Conservation (phyloP, 2,113 vertebrate species). For the Donacobius atricapilla region DNA sequence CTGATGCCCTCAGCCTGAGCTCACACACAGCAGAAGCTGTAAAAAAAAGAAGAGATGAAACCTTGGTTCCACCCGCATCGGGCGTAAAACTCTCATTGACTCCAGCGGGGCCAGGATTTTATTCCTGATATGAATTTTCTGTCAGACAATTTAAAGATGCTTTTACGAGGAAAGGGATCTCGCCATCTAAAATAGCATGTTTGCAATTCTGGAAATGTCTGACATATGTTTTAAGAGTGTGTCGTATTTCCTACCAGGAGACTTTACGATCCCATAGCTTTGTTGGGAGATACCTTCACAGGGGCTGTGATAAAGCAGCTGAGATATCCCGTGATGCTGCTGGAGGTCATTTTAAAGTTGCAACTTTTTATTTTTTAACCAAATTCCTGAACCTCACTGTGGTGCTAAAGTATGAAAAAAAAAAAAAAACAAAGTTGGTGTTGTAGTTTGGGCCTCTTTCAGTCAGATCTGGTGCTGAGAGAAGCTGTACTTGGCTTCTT, state of each 20-base stretch:
- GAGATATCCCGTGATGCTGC: background rate
- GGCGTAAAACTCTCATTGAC: constrained; percentile 20
- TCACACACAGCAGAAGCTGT: background rate
- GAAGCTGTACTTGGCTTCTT: background rate
- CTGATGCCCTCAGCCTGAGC: background rate
- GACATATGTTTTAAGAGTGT: constrained; percentile 60
- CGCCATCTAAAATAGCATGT: constrained; percentile 22
- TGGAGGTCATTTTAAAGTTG: constrained; percentile 57
- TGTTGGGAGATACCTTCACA: background rate
- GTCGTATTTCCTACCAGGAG: constrained; percentile 45
- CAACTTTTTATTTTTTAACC: background rate
- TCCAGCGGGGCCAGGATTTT: background rate
- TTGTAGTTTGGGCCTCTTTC: background rate
- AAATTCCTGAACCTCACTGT: background rate
- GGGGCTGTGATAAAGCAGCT: constrained; percentile 14
- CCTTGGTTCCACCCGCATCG: background rate
- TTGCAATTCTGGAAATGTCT: constrained; percentile 47
- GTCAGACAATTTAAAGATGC: constrained; percentile 48
- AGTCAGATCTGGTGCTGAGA: background rate
- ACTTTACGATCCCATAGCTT: background rate
- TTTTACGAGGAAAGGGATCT: constrained; percentile 46
- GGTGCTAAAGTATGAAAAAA: background rate
- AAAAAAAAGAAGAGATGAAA: background rate
- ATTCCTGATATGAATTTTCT: constrained; percentile 50
- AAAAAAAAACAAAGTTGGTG: background rate